These are phyloP conservation scores for Heliornis fulica DNA, from an alignment of 2,113 vertebrate genomes.

Conservation along the genomic window DNA sequence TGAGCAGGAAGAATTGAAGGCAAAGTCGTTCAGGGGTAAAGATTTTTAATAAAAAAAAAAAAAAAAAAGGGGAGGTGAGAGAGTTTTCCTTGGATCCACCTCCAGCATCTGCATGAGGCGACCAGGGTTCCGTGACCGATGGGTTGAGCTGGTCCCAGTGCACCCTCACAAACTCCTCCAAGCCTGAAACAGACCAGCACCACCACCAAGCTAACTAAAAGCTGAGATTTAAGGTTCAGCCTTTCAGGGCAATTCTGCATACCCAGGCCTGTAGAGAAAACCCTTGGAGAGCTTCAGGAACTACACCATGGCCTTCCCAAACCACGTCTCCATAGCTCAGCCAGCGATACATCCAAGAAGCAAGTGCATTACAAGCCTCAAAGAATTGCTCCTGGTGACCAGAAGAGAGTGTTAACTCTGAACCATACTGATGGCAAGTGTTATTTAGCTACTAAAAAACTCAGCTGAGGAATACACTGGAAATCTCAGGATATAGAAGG, in stretches of 20 bases:
- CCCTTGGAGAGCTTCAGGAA: not conserved
- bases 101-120: not conserved
- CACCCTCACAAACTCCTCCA: not conserved
- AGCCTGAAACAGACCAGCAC: not conserved
- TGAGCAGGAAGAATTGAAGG: constrained; percentile 66
- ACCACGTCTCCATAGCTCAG: not conserved
- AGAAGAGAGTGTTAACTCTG: not conserved
- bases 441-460: not conserved
- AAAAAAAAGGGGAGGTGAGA: not conserved
- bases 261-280: not conserved
- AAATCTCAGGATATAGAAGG: not conserved
- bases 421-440: not conserved
- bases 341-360: not conserved
- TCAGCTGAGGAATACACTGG: not conserved
- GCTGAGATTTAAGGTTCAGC: not conserved
- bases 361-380: not conserved
- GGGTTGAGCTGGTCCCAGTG: accelerated
- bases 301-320: not conserved
- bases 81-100: not conserved
- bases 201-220: not conserved
- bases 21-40: constrained; percentile 16
- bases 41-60: not conserved
- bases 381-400: not conserved
- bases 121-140: not conserved
- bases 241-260: not conserved